phyloP scores from a whole-genome alignment of 37 sponge, comb jelly and placozoan species.

The Eunapius fragilis region DNA sequence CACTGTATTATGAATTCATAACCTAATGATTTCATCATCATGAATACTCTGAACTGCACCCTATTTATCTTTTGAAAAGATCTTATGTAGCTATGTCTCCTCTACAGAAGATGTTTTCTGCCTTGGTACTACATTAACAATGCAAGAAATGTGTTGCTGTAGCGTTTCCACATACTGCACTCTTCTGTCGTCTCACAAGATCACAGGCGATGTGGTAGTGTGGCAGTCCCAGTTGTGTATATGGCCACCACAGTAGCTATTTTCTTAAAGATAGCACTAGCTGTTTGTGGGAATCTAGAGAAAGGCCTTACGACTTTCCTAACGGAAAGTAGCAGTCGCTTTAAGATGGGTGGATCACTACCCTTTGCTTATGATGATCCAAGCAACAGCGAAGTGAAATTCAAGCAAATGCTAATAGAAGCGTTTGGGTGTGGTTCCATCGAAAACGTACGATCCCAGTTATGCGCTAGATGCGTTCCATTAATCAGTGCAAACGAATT shows the following conservation, averaged over 20 bases:
- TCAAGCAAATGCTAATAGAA: conserved; percentile 18
- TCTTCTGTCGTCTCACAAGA: background rate
- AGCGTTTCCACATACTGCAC: conserved; percentile 8
- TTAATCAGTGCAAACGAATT: background rate
- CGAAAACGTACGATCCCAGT: background rate
- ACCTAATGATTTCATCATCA: no score
- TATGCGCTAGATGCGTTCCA: conserved; percentile 8
- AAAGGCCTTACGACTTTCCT: conserved; percentile 1
- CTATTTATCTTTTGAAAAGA: no score
- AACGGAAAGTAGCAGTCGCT: background rate
- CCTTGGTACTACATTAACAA: conserved; percentile 12
- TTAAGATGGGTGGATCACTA: conserved; percentile 2
- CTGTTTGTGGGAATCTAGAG: conserved; percentile 11
- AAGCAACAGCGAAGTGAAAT: conserved; percentile 13
- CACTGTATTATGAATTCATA: no score
- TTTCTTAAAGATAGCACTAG: conserved; percentile 8
- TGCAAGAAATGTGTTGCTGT: background rate
- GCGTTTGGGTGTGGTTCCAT: conserved; percentile 16
- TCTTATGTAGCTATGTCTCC: background rate
- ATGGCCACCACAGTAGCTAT: conserved; percentile 11
- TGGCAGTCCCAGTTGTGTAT: conserved; percentile 20
- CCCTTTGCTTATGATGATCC: conserved; percentile 22
- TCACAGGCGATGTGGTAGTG: conserved; percentile 9
- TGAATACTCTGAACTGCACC: no score
- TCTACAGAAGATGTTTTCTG: conserved; percentile 6